Evolutionary conservation across 2,113 vertebrate species (phyloP), one percentile per base, ranked within the genome.

Genomic region (Odontesthes bonariensis): DNA sequence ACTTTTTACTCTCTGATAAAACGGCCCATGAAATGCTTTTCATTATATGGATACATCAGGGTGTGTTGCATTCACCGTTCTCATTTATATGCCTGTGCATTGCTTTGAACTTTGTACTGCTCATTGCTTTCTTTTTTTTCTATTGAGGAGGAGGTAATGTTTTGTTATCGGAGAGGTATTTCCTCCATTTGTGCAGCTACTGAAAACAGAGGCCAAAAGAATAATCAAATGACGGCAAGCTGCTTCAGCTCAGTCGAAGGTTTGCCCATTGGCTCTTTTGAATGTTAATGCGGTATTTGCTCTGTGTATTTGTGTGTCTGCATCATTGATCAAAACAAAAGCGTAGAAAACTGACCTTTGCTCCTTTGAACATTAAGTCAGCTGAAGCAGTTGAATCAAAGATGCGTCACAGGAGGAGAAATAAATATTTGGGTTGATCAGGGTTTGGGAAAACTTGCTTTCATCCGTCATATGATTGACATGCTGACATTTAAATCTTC

Each of bases 211-310:
- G 32, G 31, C 49, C 69, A 69, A 67, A 72, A 31, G 62, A 77
- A 76, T 80, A 69, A 86, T 81, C 54, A 75, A 85, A 82, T 79
- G 73, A 69, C 23, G 73, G 69, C 72, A 82, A 73, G 77, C 78
- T 77, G 77, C 67, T 75, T 69, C 55, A 69, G 70, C 74, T 79
- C 71, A 75, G 59, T 74, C 47, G 46, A 67, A 68, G 77, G 62
- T 80, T 79, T 59, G 46, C 73, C 83, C 81, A 53, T 7, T 63
- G 85, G 74, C 75, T 69, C 38, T 82, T 74, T 68, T 63, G 84
- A 86, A 88, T 87, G 70, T 78, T 73, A 82, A 88, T 77, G 64
- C 56, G 1, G 23, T 57, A 59, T 84, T 73, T 82, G 59, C 56
- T 77, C 23, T 53, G 32, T 62, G 51, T 57, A 33, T 52, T 42